These are phyloP conservation scores for Ennomos fuscantarius DNA, from an alignment of 2,888 invertebrate genomes.

Conservation along the genomic window DNA sequence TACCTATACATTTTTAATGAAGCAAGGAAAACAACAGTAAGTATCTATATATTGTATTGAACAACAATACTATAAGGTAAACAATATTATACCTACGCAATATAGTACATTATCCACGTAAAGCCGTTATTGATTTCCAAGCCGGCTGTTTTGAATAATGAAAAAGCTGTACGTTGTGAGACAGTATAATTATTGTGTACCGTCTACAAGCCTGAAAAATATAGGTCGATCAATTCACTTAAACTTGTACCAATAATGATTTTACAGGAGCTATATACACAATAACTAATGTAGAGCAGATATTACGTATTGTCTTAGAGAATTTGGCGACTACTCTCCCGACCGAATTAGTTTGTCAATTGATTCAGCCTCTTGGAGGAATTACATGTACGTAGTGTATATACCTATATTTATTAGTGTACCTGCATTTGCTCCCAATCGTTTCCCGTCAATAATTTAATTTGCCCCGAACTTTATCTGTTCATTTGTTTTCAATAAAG, in stretches of 20 bases:
- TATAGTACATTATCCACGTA: slow-evolving; percentile 4
- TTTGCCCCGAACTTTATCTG: too few relatives aligned
- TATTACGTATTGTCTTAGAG: too few relatives aligned
- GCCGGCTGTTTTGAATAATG: slow-evolving; percentile 47
- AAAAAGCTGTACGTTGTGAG: slow-evolving; percentile 41
- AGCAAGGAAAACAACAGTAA: not conserved
- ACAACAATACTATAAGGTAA: too few relatives aligned
- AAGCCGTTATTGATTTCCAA: slow-evolving; percentile 46
- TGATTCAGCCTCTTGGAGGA: too few relatives aligned
- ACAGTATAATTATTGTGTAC: slow-evolving; percentile 34
- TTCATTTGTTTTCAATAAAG: not conserved
- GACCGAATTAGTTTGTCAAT: too few relatives aligned
- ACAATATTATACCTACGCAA: not conserved
- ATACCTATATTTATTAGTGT: too few relatives aligned
- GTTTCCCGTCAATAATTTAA: not conserved
- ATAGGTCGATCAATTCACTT: slow-evolving; percentile 49
- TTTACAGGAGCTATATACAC: not conserved
- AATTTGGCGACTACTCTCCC: too few relatives aligned
- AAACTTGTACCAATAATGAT: slow-evolving; percentile 3
- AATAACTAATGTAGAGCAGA: not conserved
- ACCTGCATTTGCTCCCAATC: not conserved
- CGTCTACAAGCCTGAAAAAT: slow-evolving; percentile 32
- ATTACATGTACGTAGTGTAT: too few relatives aligned
- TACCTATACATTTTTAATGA: slow-evolving; percentile 3
- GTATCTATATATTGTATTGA: too few relatives aligned